These are phyloP conservation scores for Alectura lathami DNA, from an alignment of 2,113 vertebrate species.

Conservation along the genomic window DNA sequence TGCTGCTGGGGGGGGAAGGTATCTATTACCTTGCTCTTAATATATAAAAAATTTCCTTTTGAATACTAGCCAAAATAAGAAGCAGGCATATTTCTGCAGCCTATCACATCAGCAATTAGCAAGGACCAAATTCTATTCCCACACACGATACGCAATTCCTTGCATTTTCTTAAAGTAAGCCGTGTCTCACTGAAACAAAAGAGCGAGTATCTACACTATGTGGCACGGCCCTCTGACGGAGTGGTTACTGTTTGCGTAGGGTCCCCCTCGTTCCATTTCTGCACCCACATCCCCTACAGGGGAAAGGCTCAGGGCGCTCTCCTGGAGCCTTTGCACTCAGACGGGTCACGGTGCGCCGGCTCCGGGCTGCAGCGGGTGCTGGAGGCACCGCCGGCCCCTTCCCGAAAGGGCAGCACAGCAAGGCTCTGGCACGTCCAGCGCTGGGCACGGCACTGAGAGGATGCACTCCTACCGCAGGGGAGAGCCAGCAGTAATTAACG, in stretches of 20 bases:
- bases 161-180: not conserved
- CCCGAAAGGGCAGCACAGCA: too few species aligned
- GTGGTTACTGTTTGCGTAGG: not conserved
- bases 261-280: fast-evolving
- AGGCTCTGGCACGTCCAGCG: too few species aligned
- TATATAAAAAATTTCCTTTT: too few species aligned
- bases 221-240: fast-evolving
- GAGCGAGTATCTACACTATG: fast-evolving
- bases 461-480: not conserved
- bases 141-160: not conserved
- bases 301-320: not conserved
- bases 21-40: not conserved
- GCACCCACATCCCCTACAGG: too few species aligned
- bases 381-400: not conserved
- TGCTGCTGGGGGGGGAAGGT: fast-evolving
- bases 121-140: not conserved
- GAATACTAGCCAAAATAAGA: not conserved
- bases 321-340: too few species aligned
- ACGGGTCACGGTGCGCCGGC: too few species aligned
- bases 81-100: not conserved
- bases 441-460: not conserved
- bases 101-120: not conserved
- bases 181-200: too few species aligned
- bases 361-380: too few species aligned
- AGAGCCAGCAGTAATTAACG: not conserved